Evolutionary conservation across 1,140 invertebrate species (phyloP).

Genomic region (Aphis gossypii): DNA sequence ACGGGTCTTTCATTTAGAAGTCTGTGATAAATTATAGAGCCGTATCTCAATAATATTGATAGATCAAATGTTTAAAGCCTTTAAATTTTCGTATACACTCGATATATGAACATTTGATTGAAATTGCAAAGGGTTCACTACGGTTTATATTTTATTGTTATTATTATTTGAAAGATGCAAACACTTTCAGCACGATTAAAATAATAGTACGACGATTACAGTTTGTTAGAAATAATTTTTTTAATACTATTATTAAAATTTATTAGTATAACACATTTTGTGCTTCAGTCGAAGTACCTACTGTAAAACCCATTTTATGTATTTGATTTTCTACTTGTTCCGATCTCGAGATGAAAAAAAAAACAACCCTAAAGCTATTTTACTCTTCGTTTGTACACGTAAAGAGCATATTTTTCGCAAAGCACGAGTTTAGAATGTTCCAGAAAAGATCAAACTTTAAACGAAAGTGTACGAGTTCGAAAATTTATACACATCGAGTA

Average conservation of each 20-base stretch:
- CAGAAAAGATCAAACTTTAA: conserved; percentile 4
- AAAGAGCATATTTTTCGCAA: background rate
- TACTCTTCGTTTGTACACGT: background rate
- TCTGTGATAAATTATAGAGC: too few relatives aligned
- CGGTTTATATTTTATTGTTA: background rate
- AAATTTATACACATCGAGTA: background rate
- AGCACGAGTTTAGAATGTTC: background rate
- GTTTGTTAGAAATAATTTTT: background rate
- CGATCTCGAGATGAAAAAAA: background rate
- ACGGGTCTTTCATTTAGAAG: too few relatives aligned
- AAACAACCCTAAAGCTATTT: background rate
- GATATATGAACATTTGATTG: background rate
- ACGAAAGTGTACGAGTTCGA: background rate
- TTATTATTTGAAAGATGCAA: background rate
- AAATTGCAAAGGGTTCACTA: background rate
- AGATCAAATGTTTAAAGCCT: background rate
- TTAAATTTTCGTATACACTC: background rate
- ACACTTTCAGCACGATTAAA: background rate
- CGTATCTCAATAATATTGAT: too few relatives aligned
- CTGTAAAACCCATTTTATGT: background rate
- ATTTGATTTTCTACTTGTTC: background rate
- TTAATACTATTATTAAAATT: background rate
- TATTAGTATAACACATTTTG: background rate
- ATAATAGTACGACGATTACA: background rate
- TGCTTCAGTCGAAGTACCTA: background rate